Base-by-base conservation (phyloP, 2,888 invertebrate genomes). In the Drosophila pegasa region DNA sequence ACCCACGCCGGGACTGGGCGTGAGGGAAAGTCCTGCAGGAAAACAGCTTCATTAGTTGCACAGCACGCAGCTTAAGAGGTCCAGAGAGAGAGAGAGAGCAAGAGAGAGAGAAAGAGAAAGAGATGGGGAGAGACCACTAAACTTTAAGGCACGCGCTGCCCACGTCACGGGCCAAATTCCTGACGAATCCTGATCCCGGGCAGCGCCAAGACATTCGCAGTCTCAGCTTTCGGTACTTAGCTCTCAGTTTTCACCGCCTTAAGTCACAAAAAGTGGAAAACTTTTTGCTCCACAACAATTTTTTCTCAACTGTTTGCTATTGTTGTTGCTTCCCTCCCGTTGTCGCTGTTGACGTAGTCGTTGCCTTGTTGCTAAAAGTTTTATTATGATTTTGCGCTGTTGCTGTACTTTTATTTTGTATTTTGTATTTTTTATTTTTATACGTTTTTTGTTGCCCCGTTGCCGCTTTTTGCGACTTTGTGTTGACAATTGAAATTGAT, bases 401-500 rank as follows among this genome's bases (percentile, higher is more conserved):
- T 58, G 37, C 22, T 33, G 14, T 45, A 35, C 43, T 45, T 52
- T 27, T 12, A 47, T 57, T 29, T 50, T 25, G n/a, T 51, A 25
- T 52, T 65, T 51, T 63, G 68, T 73, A n/a, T n/a, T 43, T 4
- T n/a, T 8, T 43, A 27, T 43, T 6, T n/a, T 9, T n/a, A 2
- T n/a, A 9, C 9, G 4, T n/a, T 25, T 25, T 25, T 45, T 43
- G 25, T 25, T 25, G 43, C 25, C 43, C 43, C 43, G 2, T 68
- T 71, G 62, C 69, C 80, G 74, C 67, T 88, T 29, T 31, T 31
- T 72, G 71, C 75, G 80, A 85, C 81, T 85, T 85, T 75, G 78
- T 85, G 89, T 88, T 88, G 89, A 88, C 87, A 88, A 85, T 88
- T 80, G 88, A 88, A 85, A 88, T 85, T 88, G 88, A 85, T 85